Conservation (phyloP, 2,888 invertebrate genomes). For the Zaprionus obscuricornis region DNA sequence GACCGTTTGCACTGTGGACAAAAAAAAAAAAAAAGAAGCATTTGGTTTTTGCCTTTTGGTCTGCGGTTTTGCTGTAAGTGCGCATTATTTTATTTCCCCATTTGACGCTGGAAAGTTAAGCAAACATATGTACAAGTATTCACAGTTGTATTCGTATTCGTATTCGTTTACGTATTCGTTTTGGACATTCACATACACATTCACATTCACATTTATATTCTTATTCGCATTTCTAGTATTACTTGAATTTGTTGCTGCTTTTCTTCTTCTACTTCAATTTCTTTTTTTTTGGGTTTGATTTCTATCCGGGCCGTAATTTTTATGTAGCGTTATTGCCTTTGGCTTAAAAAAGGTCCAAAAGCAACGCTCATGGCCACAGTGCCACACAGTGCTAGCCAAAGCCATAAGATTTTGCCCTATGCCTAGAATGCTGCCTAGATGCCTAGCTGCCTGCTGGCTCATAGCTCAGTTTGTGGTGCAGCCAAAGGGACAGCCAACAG, state of each 20-base stretch:
- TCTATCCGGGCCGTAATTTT: constrained; percentile 58
- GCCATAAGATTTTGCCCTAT: too few species aligned
- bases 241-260: background rate
- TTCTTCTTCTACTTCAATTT: too few species aligned
- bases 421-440: too few species aligned
- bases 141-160: constrained; percentile 12
- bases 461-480: constrained; percentile 51
- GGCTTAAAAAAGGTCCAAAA: constrained; percentile 39
- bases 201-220: constrained; percentile 17
- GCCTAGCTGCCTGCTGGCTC: background rate
- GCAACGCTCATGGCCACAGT: too few species aligned
- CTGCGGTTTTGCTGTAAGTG: constrained; percentile 43
- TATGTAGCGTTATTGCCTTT: constrained; percentile 51
- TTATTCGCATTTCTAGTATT: constrained; percentile 10
- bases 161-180: constrained; percentile 22
- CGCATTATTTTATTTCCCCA: constrained; percentile 46
- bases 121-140: constrained; percentile 38
- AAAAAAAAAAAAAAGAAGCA: too few species aligned
- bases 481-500: too few species aligned
- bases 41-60: constrained; percentile 4
- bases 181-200: constrained; percentile 15
- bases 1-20: too few species aligned
- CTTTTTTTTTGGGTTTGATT: constrained; percentile 42
- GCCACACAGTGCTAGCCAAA: too few species aligned
- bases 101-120: constrained; percentile 22